Evolutionary conservation across 2,888 invertebrate genomes (phyloP).

Genomic region (Melanophora roralis): DNA sequence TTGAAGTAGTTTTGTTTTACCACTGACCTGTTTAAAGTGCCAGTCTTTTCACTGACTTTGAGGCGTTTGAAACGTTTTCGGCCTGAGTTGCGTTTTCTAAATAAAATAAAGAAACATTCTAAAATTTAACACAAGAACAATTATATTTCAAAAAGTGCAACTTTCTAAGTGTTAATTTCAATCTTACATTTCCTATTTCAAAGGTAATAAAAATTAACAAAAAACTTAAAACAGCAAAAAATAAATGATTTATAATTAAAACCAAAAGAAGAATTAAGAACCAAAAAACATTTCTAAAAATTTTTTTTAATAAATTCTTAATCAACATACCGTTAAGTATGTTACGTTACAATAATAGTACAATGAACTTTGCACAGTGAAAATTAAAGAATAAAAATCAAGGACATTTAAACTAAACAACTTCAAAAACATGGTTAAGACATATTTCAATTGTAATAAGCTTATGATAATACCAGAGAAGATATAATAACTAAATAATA

Average conservation of each 20-base stretch:
- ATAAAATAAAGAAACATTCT: neutral
- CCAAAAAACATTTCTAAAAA: no score
- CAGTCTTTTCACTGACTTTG: slow-evolving; percentile 61
- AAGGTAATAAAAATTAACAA: neutral
- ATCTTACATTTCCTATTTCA: neutral
- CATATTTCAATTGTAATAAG: no score
- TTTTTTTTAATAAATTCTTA: no score
- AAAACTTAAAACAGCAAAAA: neutral
- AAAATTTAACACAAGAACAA: slow-evolving; percentile 1
- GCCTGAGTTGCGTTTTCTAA: neutral
- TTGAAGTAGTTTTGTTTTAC: slow-evolving; percentile 56
- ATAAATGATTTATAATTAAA: no score
- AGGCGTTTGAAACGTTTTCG: slow-evolving; percentile 45
- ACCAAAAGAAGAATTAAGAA: no score
- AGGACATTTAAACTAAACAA: no score
- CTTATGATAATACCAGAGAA: no score
- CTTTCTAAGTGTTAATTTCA: neutral
- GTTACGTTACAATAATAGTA: no score
- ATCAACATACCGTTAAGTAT: no score
- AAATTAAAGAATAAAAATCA: no score
- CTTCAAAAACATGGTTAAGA: no score
- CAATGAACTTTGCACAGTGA: slow-evolving; percentile 14
- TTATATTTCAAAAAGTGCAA: slow-evolving; percentile 23
- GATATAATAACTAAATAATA: no score
- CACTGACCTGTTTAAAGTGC: slow-evolving; percentile 50